A percentile compares a stretch with the other conserved stretches of the same genome.
Evolutionary conservation across 2,113 vertebrate species (phyloP).

Genomic region (Pyrgilauda ruficollis): DNA sequence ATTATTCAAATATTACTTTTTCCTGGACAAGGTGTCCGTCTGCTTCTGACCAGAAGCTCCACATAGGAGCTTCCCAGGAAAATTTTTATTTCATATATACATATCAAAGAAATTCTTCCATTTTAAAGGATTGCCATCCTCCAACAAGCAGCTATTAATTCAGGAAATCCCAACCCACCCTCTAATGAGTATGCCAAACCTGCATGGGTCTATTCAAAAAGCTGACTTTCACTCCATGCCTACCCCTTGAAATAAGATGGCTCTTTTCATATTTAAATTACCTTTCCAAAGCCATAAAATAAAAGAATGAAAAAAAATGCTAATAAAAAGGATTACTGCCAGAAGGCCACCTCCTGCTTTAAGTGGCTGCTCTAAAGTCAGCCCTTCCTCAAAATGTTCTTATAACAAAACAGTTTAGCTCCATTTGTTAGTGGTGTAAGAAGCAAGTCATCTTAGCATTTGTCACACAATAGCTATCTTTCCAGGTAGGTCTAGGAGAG

Average conservation of each 20-base stretch:
- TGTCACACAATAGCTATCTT: not conserved
- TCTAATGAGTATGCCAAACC: not conserved
- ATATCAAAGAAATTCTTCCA: not conserved
- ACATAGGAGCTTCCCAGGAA: not conserved
- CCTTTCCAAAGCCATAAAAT: not conserved
- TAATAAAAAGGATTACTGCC: conserved; percentile 4
- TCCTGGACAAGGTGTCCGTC: not conserved
- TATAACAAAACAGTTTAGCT: not conserved
- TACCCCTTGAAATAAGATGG: not conserved
- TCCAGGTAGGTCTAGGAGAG: not conserved
- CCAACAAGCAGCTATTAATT: not conserved
- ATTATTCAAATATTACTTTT: not conserved
- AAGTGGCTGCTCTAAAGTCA: not conserved
- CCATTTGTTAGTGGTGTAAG: not conserved
- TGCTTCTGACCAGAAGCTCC: not conserved
- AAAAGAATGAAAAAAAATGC: not conserved
- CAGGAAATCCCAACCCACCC: not conserved
- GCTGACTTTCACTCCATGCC: not conserved
- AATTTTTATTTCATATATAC: not conserved
- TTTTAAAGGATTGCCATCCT: not conserved
- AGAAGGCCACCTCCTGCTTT: not conserved
- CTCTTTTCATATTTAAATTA: conserved; percentile 23
- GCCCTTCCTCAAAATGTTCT: not conserved
- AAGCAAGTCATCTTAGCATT: not conserved
- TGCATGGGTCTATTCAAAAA: not conserved